phyloP scores from a whole-genome alignment of 1,140 invertebrate genomes.

The Druon quercuslanigerum region DNA sequence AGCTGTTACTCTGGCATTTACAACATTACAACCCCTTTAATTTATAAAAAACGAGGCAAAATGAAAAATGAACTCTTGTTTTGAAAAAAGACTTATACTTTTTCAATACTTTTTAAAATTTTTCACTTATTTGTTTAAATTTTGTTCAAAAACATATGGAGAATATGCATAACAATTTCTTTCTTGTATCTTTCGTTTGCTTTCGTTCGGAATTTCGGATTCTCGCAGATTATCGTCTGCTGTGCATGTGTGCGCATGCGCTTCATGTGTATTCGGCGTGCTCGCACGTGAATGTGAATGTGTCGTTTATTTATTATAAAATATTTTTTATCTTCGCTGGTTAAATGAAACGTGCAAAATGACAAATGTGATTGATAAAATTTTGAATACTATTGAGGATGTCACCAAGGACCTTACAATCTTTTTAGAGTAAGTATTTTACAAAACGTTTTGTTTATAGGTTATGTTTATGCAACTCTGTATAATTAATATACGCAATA shows the following conservation, averaged over 20 bases:
- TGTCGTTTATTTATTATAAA: neutral
- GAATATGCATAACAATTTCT: no score
- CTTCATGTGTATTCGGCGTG: neutral
- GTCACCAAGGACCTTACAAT: constrained; percentile 49
- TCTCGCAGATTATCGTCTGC: neutral
- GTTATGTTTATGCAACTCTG: constrained; percentile 34
- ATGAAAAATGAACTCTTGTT: no score
- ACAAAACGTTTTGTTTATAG: neutral
- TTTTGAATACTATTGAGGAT: constrained; percentile 44
- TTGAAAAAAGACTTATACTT: no score
- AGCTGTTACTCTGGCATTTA: no score
- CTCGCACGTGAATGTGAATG: neutral
- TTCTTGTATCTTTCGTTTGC: no score
- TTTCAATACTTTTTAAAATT: no score
- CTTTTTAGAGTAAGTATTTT: constrained; percentile 55
- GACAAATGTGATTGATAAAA: constrained; percentile 45
- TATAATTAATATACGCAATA: neutral
- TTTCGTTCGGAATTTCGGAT: no score
- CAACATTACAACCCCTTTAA: no score
- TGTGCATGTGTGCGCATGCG: neutral
- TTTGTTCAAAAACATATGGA: no score
- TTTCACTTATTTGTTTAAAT: no score
- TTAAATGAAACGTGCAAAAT: constrained; percentile 40
- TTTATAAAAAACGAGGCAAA: no score
- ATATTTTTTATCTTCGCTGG: neutral